Evolutionary conservation across 2,888 invertebrate species (phyloP), one percentile per base, ranked within the genome.

Genomic region (Diplolepis rosae): DNA sequence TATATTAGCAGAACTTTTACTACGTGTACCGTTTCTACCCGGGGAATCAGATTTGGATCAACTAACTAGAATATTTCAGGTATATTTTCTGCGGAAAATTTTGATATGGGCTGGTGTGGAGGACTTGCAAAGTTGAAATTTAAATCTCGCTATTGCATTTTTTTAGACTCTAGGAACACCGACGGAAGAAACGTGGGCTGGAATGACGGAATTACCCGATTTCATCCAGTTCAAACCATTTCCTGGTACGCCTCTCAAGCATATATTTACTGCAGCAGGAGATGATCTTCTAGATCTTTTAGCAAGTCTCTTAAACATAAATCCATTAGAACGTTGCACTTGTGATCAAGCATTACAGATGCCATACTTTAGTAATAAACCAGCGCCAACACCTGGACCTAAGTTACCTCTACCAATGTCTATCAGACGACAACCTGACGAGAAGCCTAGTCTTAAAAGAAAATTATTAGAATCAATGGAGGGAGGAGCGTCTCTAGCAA

Each of bases 11-110:
- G 99, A 99, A 89, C 90, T 99, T 22, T 89, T 97, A 65, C 90
- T 97, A n/a, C 90, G 97, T 76, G 94, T 95, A 3, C 99, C 99
- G 1, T 95, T 99, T 84, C 91, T 99, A 74, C 97, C 98, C 0
- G 99, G 99, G 5, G 99, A 99, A 83, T 95, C 98, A 0, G 99
- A 99, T 89, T 90, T 99, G 69, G 98, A 99, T 90, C 99, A 99
- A 87, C 90, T 99, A 50, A 95, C 96, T 0, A 95, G 95, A 84
- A 99, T 99, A 83, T 99, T 98, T 89, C 95, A 95, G 89, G 96
- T 96, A 32, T 13, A 7, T 1, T 32, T 42, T 15, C 6, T n/a
- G n/a, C n/a, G 6, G 15, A n/a, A 1, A 30, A 1, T 13, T 13
- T 13, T 27, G n/a, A n/a, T n/a, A n/a, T n/a, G n/a, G n/a, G n/a